Evolutionary conservation across 1,140 invertebrate genomes (phyloP), one percentile per base, ranked within the genome.

Genomic region (Dinothrombium tinctorium): DNA sequence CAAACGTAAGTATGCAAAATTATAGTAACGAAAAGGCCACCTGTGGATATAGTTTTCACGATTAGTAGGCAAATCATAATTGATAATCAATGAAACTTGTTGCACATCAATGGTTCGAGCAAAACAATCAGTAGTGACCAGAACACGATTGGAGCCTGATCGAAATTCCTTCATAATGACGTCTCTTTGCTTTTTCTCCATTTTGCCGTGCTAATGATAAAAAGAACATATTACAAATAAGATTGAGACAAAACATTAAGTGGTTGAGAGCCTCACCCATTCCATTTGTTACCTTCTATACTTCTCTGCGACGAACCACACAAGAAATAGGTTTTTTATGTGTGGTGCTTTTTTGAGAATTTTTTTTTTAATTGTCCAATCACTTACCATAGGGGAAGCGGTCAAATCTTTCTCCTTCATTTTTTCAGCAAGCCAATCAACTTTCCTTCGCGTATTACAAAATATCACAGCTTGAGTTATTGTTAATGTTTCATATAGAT

Each of bases 401-500:
- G 92, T 98, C 58, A 96, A 96, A 54, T 96, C 84, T 50, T 81
- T 72, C 38, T 65, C 63, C 45, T 77, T 74, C 89, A 99, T 94
- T 49, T 74, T 81, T 49, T 89, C 77, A 14, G 87, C 92, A 7
- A 98, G 68, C 76, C 82, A 90, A 57, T 98, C 90, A 32, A 96
- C 72, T 72, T 96, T 98, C 63, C 90, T 84, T 52, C 89, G 73
- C 23, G 90, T 98, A 64, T 99, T 99, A 61, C 90, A 96, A 68
- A 99, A 99, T 53, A 99, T 99, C 29, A 99, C 92, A 53, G 90
- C 89, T 62, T 98, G 92, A 42, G 92, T 95, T 55, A 99, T 98
- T 51, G 87, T 94, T 45, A 98, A 60, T 3, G 89, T 95, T 58
- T 96, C 87, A 56, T 98, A 99, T 55, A 98, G 68, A 66, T 96